These are phyloP conservation scores for Lymantria monacha DNA, from an alignment of 2,888 invertebrate genomes.

Conservation along the genomic window DNA sequence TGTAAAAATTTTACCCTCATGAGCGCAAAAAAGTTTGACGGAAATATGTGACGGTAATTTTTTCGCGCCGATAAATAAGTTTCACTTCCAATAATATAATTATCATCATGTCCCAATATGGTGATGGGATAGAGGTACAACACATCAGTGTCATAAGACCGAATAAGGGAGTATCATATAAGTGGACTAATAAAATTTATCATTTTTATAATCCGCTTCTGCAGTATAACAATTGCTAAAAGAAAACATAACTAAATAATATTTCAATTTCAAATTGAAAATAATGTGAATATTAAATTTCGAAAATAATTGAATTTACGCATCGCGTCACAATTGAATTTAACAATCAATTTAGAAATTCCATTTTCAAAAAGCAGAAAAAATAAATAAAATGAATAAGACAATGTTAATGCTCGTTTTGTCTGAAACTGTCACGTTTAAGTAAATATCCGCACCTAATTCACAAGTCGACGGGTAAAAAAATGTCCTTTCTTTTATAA, in stretches of 20 bases:
- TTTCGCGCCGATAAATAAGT: too few species aligned
- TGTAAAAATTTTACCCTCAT: too few species aligned
- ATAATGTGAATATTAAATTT: not conserved
- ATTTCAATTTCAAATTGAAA: not conserved
- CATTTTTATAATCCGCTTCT: too few species aligned
- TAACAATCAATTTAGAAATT: not conserved
- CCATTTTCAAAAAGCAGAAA: not conserved
- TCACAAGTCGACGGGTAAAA: conserved; percentile 2
- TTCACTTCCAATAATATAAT: too few species aligned
- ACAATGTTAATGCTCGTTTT: conserved; percentile 5
- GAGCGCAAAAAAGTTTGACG: too few species aligned
- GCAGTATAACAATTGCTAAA: not conserved
- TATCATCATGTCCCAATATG: too few species aligned
- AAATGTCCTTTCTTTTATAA: conserved; percentile 6
- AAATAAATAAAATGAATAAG: conserved; percentile 1
- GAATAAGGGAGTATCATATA: too few species aligned
- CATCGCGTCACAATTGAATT: not conserved
- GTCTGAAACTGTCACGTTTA: conserved; percentile 7
- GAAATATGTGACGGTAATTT: too few species aligned
- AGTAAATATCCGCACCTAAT: conserved; percentile 8
- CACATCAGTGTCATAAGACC: too few species aligned
- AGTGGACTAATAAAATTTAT: too few species aligned
- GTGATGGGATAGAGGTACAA: too few species aligned
- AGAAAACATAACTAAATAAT: not conserved
- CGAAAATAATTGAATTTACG: not conserved